Evolutionary conservation across 1,140 invertebrate genomes (phyloP), one percentile per base, ranked within the genome.

Genomic region (Plectrocnemia conspersa): DNA sequence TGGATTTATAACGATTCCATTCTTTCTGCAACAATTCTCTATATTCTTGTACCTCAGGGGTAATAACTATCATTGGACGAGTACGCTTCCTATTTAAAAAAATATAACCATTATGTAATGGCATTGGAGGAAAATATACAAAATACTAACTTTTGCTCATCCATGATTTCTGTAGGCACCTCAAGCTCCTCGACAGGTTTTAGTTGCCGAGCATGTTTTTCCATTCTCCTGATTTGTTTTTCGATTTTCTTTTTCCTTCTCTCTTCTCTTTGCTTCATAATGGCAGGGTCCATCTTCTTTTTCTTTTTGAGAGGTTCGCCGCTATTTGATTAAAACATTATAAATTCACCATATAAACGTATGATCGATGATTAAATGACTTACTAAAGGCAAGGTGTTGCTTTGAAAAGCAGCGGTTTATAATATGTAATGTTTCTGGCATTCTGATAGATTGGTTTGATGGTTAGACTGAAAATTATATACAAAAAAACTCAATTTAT

Each of bases 301-400:
- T 91, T 94, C 70, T 89, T 94, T 67, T 89, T 93, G 57, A 94
- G 68, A 2, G 92, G 91, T 70, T 93, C 90, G 24, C 77, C 87
- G 9, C 59, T 61, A 24, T n/a, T 35, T 18, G 15, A 24, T 25
- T 16, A 38, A 23, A 29, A 15, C 19, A 42, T n/a, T 21, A 22
- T 22, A 18, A 13, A 13, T 36, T 5, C 4, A 4, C 11, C 16
- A 49, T 21, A 5, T 36, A 9, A 6, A 49, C 21, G 9, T 32
- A 29, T 25, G 15, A 48, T 48, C 10, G 15, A 32, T 38, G 6
- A 40, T 27, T 16, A 46, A 15, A 52, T 38, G 23, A 29, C 35
- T 27, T 53, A 61, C 59, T 45, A 57, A 18, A 61, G 41, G 10
- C 44, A 49, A 54, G 27, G 59, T 33, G 59, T 61, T 16, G 44